A percentile compares a stretch with the other conserved stretches of the same genome.
Evolutionary conservation across 2,113 vertebrate species (phyloP).

Genomic region (Plectropomus leopardus): DNA sequence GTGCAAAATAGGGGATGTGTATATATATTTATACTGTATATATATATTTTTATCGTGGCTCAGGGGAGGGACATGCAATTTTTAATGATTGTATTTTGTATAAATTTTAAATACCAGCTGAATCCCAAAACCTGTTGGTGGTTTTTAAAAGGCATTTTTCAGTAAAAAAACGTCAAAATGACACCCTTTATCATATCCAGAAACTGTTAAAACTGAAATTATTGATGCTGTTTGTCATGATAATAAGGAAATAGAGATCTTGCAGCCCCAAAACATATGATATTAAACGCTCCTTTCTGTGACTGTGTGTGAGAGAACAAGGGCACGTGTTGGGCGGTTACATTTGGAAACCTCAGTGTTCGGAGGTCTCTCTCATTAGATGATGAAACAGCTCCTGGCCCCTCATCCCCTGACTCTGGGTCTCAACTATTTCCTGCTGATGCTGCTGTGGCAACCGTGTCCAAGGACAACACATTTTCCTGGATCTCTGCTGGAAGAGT

Average conservation of each 20-base stretch:
- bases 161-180: no score
- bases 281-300: background rate
- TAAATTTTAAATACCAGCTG: no score
- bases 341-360: slow-evolving; percentile 44
- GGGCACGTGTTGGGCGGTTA: slow-evolving; percentile 53
- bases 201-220: no score
- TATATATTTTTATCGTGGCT: no score
- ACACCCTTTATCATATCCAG: no score
- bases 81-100: no score
- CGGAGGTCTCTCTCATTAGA: slow-evolving; percentile 45
- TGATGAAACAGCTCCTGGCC: slow-evolving; percentile 58
- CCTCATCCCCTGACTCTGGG: slow-evolving; percentile 57
- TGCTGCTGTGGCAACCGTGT: slow-evolving; percentile 81
- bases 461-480: slow-evolving; percentile 77
- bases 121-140: no score
- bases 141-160: no score
- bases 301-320: background rate
- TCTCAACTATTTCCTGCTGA: slow-evolving; percentile 71
- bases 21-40: no score
- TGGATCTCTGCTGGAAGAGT: slow-evolving; percentile 52
- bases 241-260: background rate
- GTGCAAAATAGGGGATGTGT: no score
- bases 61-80: no score
- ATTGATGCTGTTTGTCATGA: no score
- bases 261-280: background rate